phyloP scores from a whole-genome alignment of 2,797 vertebrate genomes.

The Glossophaga mutica region DNA sequence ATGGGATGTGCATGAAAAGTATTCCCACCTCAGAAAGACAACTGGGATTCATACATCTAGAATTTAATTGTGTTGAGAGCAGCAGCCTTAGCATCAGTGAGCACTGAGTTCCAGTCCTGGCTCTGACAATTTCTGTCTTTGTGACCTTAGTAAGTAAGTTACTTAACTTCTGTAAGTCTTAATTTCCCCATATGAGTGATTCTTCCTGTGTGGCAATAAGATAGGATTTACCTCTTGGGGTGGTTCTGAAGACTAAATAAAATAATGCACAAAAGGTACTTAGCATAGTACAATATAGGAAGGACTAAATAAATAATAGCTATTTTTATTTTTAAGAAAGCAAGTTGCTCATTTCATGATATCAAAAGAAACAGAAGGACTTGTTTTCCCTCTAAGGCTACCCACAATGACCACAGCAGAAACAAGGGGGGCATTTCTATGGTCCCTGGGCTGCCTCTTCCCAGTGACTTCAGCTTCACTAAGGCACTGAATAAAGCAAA shows the following conservation, averaged over 20 bases:
- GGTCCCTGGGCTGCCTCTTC: not conserved
- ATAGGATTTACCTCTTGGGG: not conserved
- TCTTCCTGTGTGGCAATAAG: not conserved
- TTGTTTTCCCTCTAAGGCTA: not conserved
- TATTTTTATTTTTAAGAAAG: conserved; percentile 55
- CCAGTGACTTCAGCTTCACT: not conserved
- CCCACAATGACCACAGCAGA: not conserved
- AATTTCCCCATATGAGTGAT: not conserved
- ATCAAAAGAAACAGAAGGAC: not conserved
- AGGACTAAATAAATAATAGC: not conserved
- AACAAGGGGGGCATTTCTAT: not conserved
- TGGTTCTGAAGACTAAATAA: conserved; percentile 2
- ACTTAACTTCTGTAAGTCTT: not conserved
- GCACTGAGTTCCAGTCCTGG: not conserved
- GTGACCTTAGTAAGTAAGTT: not conserved
- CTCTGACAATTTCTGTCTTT: not conserved
- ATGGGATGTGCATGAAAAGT: not conserved
- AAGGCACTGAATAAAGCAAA: not conserved
- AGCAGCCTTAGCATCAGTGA: not conserved
- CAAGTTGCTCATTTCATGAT: conserved; percentile 1
- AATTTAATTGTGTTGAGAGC: not conserved
- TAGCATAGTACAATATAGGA: conserved; percentile 2
- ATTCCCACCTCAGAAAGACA: not conserved
- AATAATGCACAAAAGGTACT: conserved; percentile 21
- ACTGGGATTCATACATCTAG: not conserved